Conservation (phyloP, 30 jellyfish, hydroid and myxozoan species). For the Pelagia noctiluca region DNA sequence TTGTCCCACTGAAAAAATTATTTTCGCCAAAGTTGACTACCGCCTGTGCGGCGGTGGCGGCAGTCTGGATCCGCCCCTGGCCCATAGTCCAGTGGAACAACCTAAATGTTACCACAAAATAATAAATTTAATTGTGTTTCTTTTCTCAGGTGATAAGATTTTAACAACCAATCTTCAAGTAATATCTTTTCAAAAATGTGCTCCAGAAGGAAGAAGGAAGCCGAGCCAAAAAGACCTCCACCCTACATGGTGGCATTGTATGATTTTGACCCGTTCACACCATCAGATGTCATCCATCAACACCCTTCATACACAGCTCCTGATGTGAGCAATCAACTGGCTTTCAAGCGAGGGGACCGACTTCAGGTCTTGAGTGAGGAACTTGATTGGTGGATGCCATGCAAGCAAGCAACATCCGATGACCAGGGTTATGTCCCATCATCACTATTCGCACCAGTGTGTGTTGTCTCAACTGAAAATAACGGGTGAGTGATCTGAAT, state of each 20-base stretch:
- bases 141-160: no score
- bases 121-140: no score
- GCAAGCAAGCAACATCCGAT: constrained; percentile 18
- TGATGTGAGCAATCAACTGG: constrained; percentile 13
- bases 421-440: constrained; percentile 47
- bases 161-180: no score
- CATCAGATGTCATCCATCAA: not conserved
- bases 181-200: not conserved
- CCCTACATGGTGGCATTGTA: constrained; percentile 47
- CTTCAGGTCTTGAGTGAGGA: constrained; percentile 39
- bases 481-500: constrained; percentile 18
- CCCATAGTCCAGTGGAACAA: no score
- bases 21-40: no score
- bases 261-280: constrained; percentile 37
- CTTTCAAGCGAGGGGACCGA: constrained; percentile 48
- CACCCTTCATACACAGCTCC: constrained; percentile 50
- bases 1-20: no score
- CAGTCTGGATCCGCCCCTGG: no score
- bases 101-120: no score
- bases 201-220: not conserved
- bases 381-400: constrained; percentile 66
- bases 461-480: constrained; percentile 17
- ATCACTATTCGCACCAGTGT: constrained; percentile 51
- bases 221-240: constrained; percentile 20
- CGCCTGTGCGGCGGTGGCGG: no score